These are phyloP conservation scores for Zoanthus sociatus DNA, from an alignment of 92 coral and sea anemone species.

Conservation along the genomic window DNA sequence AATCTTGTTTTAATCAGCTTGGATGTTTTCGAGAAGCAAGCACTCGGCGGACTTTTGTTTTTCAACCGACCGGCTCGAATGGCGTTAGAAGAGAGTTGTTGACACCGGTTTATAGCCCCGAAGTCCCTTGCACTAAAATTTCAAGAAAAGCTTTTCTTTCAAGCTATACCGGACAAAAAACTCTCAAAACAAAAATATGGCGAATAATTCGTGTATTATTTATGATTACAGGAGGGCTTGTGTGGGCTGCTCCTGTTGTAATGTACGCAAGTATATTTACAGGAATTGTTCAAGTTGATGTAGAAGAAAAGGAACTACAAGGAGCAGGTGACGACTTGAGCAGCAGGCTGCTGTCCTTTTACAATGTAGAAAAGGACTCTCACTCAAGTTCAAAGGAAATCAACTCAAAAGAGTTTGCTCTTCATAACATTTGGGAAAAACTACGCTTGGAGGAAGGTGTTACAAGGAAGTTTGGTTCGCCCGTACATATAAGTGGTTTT, in stretches of 20 bases:
- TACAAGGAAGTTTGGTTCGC: slow-evolving; percentile 78
- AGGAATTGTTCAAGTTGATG: slow-evolving; percentile 72
- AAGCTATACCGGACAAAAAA: slow-evolving; percentile 28
- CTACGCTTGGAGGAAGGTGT: slow-evolving; percentile 79
- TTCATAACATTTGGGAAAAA: slow-evolving; percentile 72
- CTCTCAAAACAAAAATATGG: slow-evolving; percentile 63
- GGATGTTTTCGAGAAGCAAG: neutral
- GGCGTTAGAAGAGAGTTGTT: neutral
- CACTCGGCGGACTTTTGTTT: neutral
- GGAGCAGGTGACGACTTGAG: slow-evolving; percentile 47
- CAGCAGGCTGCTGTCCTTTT: slow-evolving; percentile 60
- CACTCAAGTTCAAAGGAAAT: slow-evolving; percentile 59
- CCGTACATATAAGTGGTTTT: slow-evolving; percentile 80
- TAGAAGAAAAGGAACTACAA: slow-evolving; percentile 56
- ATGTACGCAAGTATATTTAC: slow-evolving; percentile 63
- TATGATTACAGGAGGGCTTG: slow-evolving; percentile 72
- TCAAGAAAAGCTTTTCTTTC: slow-evolving; percentile 21
- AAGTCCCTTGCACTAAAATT: neutral
- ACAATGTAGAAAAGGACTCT: slow-evolving; percentile 52
- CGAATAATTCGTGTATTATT: slow-evolving; percentile 67
- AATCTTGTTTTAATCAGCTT: slow-evolving; percentile 1
- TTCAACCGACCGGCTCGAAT: neutral
- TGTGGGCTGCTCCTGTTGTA: slow-evolving; percentile 69
- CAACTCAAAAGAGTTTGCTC: slow-evolving; percentile 68
- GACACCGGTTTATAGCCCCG: neutral